Percentiles rank a stretch among this genome's conserved stretches.
Evolutionary conservation across 1,140 invertebrate genomes (phyloP).

Genomic region (Ericerus pela): DNA sequence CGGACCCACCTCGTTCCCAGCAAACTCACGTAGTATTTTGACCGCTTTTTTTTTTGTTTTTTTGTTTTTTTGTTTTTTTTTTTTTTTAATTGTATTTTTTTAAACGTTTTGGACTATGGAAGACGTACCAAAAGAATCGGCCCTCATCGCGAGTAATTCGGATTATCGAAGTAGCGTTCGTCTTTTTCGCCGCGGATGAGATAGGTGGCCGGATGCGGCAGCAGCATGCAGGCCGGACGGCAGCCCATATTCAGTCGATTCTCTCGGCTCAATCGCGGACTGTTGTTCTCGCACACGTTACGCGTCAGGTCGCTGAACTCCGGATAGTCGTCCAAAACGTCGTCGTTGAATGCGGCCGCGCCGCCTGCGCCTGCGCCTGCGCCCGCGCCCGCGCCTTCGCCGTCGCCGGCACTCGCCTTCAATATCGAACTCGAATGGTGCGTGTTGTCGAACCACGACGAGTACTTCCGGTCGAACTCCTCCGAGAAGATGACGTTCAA

Average conservation of each 20-base stretch:
- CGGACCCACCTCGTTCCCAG: no score
- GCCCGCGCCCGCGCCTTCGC: conserved; percentile 16
- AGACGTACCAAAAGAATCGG: background rate
- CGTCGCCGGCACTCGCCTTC: conserved; percentile 15
- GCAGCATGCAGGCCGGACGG: conserved; percentile 22
- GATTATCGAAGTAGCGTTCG: conserved; percentile 2
- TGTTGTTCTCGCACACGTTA: conserved; percentile 16
- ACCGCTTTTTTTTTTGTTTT: no score
- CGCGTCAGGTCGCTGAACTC: background rate
- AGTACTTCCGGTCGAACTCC: conserved; percentile 23
- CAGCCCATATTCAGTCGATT: conserved; percentile 24
- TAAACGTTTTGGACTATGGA: no score
- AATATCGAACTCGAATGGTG: conserved; percentile 16
- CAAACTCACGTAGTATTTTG: no score
- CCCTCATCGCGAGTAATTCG: background rate
- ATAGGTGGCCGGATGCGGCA: conserved; percentile 17
- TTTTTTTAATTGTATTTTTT: no score
- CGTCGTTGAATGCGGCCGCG: conserved; percentile 16
- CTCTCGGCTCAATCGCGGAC: conserved; percentile 22
- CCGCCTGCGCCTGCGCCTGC: conserved; percentile 17
- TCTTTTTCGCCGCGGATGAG: background rate
- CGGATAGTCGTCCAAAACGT: background rate
- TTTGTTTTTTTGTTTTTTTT: no score
- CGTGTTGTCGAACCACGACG: conserved; percentile 24
- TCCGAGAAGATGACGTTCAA: conserved; percentile 28